Base-by-base conservation (phyloP, 2,113 vertebrate species). In the human (Homo sapiens) region DNA sequence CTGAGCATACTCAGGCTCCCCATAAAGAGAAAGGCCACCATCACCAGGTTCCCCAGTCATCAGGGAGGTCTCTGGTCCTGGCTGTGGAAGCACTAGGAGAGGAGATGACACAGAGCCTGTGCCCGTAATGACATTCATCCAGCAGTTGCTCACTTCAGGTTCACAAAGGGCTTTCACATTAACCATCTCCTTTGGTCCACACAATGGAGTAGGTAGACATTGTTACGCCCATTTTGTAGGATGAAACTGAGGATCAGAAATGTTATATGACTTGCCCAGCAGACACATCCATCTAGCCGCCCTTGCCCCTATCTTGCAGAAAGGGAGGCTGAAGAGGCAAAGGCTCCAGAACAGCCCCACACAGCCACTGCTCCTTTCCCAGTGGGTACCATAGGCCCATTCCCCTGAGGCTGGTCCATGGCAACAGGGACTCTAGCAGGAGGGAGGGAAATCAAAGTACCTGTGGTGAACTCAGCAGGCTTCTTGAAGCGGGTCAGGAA, bases 401-500 rank as follows among this genome's bases (percentile, higher is more conserved):
- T 97, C 96, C 94, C 96, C 70, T 72, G 87, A 96, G 96, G 84
- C 45, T 82, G 66, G 68, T 30, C 73, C 2, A 2, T 87, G 85
- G 92, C 3, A 14, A 92, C 16, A 0, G 6, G 52, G 72, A 88
- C 43, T 57, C 20, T 6, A 0, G 87, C 50, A 80, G 68, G 11
- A 95, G 45, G 38, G 17, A 92, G 86, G 61, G 27, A 61, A 0
- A 0, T 45, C 17, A 16, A 55, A 61, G 76, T 97, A 99, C 99
- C 99, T 97, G 99, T 99, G 61, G 99, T 93, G 87, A 99, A 99
- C 97, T 99, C 99, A 0, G 99, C 98, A 85, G 99, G 99, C 98
- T 99, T 99, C 99, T 99, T 99, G 98, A 99, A 99, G 98, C 98
- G 99, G 38, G 99, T 99, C 98, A 99, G 99, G 98, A 99, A 98